Conservation (phyloP, 2,113 vertebrate species). For the Sula dactylatra region DNA sequence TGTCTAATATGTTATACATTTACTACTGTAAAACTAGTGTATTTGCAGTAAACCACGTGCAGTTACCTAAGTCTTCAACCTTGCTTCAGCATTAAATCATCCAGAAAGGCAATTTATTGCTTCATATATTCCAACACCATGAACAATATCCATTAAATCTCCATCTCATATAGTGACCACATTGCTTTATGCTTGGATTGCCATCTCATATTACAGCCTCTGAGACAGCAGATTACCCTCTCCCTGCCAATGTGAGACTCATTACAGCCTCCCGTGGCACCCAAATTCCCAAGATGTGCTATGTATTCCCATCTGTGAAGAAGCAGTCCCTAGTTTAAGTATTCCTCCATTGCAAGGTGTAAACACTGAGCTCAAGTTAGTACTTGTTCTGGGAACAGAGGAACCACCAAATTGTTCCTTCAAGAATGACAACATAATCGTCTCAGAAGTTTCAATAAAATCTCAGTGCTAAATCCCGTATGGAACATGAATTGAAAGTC, state of each 20-base stretch:
- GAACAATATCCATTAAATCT: constrained; percentile 57
- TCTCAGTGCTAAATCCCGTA: constrained; percentile 14
- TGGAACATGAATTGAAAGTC: constrained; percentile 17
- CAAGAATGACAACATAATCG: background rate
- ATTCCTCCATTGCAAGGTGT: background rate
- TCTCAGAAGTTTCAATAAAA: constrained; percentile 11
- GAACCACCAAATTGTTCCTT: background rate
- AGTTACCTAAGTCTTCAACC: constrained; percentile 20
- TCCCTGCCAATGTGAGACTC: rapidly evolving
- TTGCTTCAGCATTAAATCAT: constrained; percentile 43
- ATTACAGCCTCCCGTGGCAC: background rate
- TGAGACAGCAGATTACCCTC: background rate
- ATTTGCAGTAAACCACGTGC: constrained; percentile 30
- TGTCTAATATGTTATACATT: constrained; percentile 3
- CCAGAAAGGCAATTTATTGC: constrained; percentile 58
- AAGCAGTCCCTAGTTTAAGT: background rate
- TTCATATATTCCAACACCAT: constrained; percentile 47
- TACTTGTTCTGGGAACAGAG: background rate
- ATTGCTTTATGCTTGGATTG: background rate
- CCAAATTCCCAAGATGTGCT: background rate
- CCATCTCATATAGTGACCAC: constrained; percentile 17
- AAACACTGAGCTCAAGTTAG: background rate
- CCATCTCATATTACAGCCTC: background rate
- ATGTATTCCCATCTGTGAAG: background rate
- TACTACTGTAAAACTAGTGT: constrained; percentile 27